Conservation (phyloP, 2,797 vertebrate genomes). For the Dendrocincla fuliginosa region DNA sequence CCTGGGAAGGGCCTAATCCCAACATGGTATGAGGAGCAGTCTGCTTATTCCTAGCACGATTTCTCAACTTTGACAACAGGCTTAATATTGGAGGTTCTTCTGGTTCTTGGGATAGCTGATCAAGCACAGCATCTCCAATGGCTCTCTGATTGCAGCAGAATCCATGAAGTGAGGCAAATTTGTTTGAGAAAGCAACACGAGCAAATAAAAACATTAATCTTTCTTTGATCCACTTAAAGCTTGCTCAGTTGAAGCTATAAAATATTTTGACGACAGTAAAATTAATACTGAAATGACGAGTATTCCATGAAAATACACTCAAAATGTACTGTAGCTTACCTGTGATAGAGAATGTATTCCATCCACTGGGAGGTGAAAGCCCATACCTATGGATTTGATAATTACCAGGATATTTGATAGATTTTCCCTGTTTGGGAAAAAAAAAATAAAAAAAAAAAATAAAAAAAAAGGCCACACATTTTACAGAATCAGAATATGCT, state of each 20-base stretch:
- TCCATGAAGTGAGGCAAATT: neutral
- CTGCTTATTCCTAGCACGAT: neutral
- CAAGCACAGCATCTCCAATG: accelerated
- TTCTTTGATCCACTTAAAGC: neutral
- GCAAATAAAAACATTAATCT: neutral
- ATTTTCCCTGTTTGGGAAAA: conserved; percentile 78
- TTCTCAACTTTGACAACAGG: neutral
- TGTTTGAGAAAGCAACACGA: neutral
- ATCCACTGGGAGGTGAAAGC: conserved; percentile 93
- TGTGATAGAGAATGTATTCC: conserved; percentile 87
- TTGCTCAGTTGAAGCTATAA: neutral
- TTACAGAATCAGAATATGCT: neutral
- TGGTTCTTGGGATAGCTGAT: neutral
- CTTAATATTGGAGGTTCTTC: neutral
- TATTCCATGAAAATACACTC: neutral
- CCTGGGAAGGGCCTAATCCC: neutral
- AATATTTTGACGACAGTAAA: neutral
- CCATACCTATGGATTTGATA: conserved; percentile 94
- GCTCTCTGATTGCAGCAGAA: neutral
- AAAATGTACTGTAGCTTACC: conserved; percentile 73
- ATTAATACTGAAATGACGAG: neutral
- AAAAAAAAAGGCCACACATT: neutral
- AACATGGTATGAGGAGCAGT: neutral
- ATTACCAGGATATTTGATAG: conserved; percentile 88
- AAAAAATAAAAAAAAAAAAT: neutral